Base-by-base conservation (phyloP, 1,140 invertebrate species). In the Liolophura sinensis region DNA sequence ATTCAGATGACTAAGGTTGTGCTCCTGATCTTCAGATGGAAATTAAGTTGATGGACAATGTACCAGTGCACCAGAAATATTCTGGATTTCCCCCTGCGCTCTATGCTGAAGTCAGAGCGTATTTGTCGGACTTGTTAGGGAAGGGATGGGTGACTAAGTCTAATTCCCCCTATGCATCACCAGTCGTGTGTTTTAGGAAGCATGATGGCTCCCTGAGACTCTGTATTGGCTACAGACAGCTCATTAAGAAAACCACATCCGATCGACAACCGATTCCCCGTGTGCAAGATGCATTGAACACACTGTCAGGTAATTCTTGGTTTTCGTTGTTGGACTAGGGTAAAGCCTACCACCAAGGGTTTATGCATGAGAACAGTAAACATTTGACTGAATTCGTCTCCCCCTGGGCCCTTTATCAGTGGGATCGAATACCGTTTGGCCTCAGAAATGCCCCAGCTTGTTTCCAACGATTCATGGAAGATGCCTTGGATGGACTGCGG, bases 371-470 rank as follows among this genome's bases (percentile, higher is more conserved):
- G 47, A 20, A 64, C 47, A 63, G 56, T 57, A 67, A 64, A 58
- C 54, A 52, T 24, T 63, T 62, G 49, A 68, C 73, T 46, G 71
- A 70, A 15, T 72, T 72, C 55, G 61, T 46, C 4, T 64, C 61
- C 7, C 62, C 70, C 31, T 55, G 52, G 50, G 67, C 68, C 0
- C 48, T 66, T 18, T 72, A 65, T 22, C 51, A 73, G 51, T 74
- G 60, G 59, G 61, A 62, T n/a, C 47, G 62, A 16, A 68, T 74
- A 31, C 71, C 71, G 14, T 72, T 74, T 70, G 73, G 71, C 16
- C 27, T 74, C 16, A 46, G 56, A 62, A 62, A 65, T 18, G 73
- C 73, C 7, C 67, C 71, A 50, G 63, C 64, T 1, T 47, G 54
- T 9, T 74, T 72, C 40, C 65, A 71, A 64, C 22, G 62, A 4